phyloP scores from a whole-genome alignment of 2,888 invertebrate genomes.

The Helleia helle region DNA sequence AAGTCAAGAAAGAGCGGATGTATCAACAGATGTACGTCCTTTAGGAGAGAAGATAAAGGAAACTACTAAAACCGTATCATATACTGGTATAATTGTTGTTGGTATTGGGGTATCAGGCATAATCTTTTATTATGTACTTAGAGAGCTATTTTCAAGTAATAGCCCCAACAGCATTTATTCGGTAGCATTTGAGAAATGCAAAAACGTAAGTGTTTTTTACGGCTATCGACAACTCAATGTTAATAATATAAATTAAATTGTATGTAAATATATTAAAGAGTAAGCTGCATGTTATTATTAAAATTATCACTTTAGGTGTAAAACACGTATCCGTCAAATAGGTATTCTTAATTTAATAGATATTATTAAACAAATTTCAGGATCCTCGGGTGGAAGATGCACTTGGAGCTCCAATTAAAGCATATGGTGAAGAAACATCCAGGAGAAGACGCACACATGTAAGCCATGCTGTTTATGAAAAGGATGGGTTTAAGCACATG shows the following conservation, averaged over 20 bases:
- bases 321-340: too few relatives aligned
- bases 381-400: conserved; percentile 85
- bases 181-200: conserved; percentile 83
- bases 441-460: conserved; percentile 89
- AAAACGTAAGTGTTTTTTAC: conserved; percentile 72
- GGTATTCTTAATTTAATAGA: too few relatives aligned
- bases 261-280: too few relatives aligned
- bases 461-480: conserved; percentile 82
- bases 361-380: conserved; percentile 33
- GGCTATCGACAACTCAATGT: too few relatives aligned
- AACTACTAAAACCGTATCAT: conserved; percentile 91
- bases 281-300: too few relatives aligned
- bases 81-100: conserved; percentile 85
- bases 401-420: conserved; percentile 92
- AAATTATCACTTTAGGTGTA: too few relatives aligned
- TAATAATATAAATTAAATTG: too few relatives aligned
- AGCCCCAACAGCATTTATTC: conserved; percentile 91
- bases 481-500: conserved; percentile 84
- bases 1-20: conserved; percentile 50
- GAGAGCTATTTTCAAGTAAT: conserved; percentile 89
- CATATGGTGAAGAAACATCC: conserved; percentile 89
- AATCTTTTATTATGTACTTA: conserved; percentile 88
- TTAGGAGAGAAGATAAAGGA: conserved; percentile 88
- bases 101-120: conserved; percentile 88
- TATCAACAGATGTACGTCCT: conserved; percentile 76